These are phyloP conservation scores for Drosophila infuscata DNA, from an alignment of 2,888 invertebrate species.

Conservation along the genomic window DNA sequence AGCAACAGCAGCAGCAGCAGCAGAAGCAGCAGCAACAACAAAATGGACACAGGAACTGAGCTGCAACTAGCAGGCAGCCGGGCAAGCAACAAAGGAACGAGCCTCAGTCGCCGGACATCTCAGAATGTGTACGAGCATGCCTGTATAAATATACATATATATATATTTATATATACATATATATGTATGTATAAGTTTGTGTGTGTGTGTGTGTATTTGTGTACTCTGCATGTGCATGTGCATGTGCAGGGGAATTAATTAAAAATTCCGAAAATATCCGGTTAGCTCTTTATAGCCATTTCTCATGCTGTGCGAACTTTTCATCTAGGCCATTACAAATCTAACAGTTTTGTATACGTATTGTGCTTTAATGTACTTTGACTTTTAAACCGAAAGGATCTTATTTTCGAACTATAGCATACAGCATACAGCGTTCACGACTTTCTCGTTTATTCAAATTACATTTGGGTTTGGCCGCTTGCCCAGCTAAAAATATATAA, in stretches of 20 bases:
- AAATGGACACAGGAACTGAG: constrained; percentile 57
- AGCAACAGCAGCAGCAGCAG: constrained; percentile 10
- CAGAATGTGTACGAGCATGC: constrained; percentile 62
- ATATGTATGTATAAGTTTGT: neutral
- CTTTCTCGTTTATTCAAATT: constrained; percentile 30
- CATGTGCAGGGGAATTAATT: constrained; percentile 74
- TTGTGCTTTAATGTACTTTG: constrained; percentile 59
- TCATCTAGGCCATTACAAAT: constrained; percentile 59
- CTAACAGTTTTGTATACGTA: constrained; percentile 25
- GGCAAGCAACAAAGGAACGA: constrained; percentile 55
- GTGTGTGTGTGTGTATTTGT: constrained; percentile 11
- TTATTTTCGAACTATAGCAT: constrained; percentile 35
- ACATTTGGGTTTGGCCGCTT: constrained; percentile 34
- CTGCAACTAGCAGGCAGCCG: constrained; percentile 44
- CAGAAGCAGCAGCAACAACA: constrained; percentile 23
- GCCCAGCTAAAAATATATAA: constrained; percentile 39
- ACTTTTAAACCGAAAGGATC: constrained; percentile 50
- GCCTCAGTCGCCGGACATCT: constrained; percentile 59
- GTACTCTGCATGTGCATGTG: constrained; percentile 44
- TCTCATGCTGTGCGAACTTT: constrained; percentile 64
- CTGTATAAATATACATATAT: neutral
- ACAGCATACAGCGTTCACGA: neutral
- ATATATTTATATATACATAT: neutral
- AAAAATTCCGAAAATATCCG: constrained; percentile 82
- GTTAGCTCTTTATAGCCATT: constrained; percentile 79